Base-by-base conservation (phyloP, 2,113 vertebrate genomes). In the Nestor notabilis region DNA sequence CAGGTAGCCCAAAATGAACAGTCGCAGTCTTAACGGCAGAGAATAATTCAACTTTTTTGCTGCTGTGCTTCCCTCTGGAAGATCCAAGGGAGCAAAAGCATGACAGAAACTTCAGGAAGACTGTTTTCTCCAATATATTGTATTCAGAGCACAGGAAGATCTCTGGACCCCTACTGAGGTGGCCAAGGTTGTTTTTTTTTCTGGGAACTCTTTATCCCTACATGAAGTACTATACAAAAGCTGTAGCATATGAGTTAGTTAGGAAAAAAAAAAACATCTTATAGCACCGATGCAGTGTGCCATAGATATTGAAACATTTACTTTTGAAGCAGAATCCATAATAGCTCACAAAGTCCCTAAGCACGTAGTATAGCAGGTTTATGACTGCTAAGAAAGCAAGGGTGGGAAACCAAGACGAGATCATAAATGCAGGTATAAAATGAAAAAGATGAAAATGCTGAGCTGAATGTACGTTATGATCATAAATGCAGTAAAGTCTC, bases 361-460 rank as follows among this genome's bases (percentile, higher is more conserved):
- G 31, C 47, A 53, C 5, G 7, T 58, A 84, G 19, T 14, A 17
- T 9, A 44, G 58, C 31, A 58, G 18, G 63, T 83, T 79, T 89
- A 39, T 21, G 58, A 35, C 46, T 66, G 44, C 25, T 44, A 8
- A 81, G 76, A 84, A 78, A 84, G 58, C 33, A 86, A 55, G 39
- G 33, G 55, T n/a, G 55, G 89, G 35, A 55, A 90, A 65, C 24
- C 6, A n/a, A 65, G 27, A 64, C 71, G 64, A 88, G 72, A 44
- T 81, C 72, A 56, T 71, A 86, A 93, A 75, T 47, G 43, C 29
- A 60, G 86, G 33, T 60, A 58, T 50, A 49, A 95, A 78, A 72
- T 29, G 29, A 66, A 77, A 79, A 70, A 58, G 9, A 15, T 76
- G n/a, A 83, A 80, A 95, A 80, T 70, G 50, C 25, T 87, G 61